Evolutionary conservation across 1,140 invertebrate species (phyloP), one percentile per base, ranked within the genome.

Genomic region (Tetragonula clypearis): DNA sequence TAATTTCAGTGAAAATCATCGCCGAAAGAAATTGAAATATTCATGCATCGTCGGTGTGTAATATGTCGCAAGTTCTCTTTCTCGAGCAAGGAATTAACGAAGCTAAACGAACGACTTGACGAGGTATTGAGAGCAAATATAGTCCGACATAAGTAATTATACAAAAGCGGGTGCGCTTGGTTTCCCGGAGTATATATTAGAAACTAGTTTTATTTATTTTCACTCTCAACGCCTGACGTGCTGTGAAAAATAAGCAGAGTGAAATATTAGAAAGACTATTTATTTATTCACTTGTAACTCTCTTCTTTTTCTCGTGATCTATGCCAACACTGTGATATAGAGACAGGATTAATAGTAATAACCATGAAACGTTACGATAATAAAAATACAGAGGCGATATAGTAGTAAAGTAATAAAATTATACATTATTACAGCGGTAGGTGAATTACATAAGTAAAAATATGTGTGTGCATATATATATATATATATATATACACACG

Each of bases 211-310:
- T 30, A 30, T 30, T 30, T n/a, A 14, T 4, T 1, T n/a, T 23
- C 21, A 11, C 58, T 4, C 21, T 4, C 9, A n/a, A n/a, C 1
- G 11, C n/a, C 1, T 14, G 6, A 53, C 4, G 53, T 2, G 69
- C 8, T 23, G 0, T 0, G 35, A 11, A 14, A 23, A 4, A 19
- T 23, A 79, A 55, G 1, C 6, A 15, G n/a, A 68, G 1, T 0
- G 17, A 12, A 15, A 19, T 30, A n/a, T 77, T 80, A 85, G 69
- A 85, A 85, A 80, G 68, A 80, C 66, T 58, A 65, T 85, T 85
- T 85, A 85, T 85, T 84, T 56, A 17, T 79, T 79, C n/a, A 65
- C n/a, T 65, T 66, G 17, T 84, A 72, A 68, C n/a, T 69, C n/a
- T 69, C 15, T 62, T 60, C 8, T n/a, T 23, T 9, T 26, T 56